Evolutionary conservation across 23 tunicate species (phyloP), one percentile per base, ranked within the genome.

Genomic region (Botrylloides violaceus): DNA sequence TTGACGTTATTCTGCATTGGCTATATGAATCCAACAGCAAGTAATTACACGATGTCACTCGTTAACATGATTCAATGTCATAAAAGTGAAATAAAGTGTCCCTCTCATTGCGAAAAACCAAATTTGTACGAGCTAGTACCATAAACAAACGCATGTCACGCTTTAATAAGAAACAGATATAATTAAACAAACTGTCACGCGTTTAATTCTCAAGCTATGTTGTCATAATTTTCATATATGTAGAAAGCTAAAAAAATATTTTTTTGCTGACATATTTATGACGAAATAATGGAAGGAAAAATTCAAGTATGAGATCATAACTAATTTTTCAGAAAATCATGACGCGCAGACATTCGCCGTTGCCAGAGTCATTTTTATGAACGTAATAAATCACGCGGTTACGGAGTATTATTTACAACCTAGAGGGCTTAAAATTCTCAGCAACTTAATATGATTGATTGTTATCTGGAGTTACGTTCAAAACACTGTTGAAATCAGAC

Each of bases 91-190:
- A 43, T 9, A 9, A 15, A 43, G 12, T 7, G 12, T 43, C 15
- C 53, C 15, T 29, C 70, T 22, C 35, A 34, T 4, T 29, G 70
- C 35, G 35, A 27, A 25, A 63, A 26, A 33, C 4, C 70, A 31
- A 33, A 31, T 63, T 63, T 63, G 70, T 63, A 63, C 70, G 7
- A 9, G 35, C 70, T 63, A 12, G 70, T 63, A 63, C 70, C 35
- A 63, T 63, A 63, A 63, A 63, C 70, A 63, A 63, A 28, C 70
- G 34, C 32, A 28, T 63, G 70, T 63, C 70, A 63, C 70, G 70
- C 70, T 9, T 29, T 3, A 43, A 43, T 43, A 15, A 43, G 53
- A 43, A 43, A 43, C 53, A 43, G 53, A 43, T 43, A 43, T n/a
- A 43, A 43, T 43, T 43, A 43, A 43, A 43, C 53, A 43, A 43